Base-by-base conservation (phyloP, 2,797 vertebrate species). In the Halcyon badia region DNA sequence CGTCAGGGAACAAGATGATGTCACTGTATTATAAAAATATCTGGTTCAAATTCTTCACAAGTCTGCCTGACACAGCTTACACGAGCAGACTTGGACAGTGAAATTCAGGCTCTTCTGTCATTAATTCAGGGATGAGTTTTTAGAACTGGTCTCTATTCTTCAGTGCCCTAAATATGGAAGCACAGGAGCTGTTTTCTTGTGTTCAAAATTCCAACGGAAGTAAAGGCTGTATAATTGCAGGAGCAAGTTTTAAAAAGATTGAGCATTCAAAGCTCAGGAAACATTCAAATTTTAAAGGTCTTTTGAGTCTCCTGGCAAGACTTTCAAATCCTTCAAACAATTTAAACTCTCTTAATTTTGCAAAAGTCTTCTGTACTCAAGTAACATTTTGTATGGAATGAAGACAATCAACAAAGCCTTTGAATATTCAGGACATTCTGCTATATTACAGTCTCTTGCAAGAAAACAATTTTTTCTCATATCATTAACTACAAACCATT, bases 351-450 rank as follows among this genome's bases (percentile, higher is more conserved):
- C 33, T n/a, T 75, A 90, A 76, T 95, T 96, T 93, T 87, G 60
- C 73, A 82, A 17, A 90, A 96, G 17, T 65, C 91, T 94, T 90
- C 68, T 31, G 58, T 4, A 54, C 44, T 85, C 64, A 20, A 75
- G 37, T n/a, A 96, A 83, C 72, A 82, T 84, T 93, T 90, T 90
- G 65, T 69, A 39, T 79, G 68, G 87, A 94, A 76, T 58, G 66
- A 94, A 94, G 80, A 89, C 83, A 95, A 90, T 42, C 72, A 78
- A 82, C 72, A 90, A 94, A 96, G 31, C 73, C 71, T 95, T 92
- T 95, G 88, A 96, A 93, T 96, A 95, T 94, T 96, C 94, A 97
- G 93, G 80, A 95, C 94, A 95, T 97, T 95, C 91, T 97, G 95
- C 70, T 90, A 46, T 82, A 62, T 84, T 79, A 83, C 88, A 96